Percentiles rank a stretch among this genome's conserved stretches.
These are phyloP conservation scores for Cosmopolites sordidus DNA, from an alignment of 2,888 invertebrate genomes.

Conservation along the genomic window DNA sequence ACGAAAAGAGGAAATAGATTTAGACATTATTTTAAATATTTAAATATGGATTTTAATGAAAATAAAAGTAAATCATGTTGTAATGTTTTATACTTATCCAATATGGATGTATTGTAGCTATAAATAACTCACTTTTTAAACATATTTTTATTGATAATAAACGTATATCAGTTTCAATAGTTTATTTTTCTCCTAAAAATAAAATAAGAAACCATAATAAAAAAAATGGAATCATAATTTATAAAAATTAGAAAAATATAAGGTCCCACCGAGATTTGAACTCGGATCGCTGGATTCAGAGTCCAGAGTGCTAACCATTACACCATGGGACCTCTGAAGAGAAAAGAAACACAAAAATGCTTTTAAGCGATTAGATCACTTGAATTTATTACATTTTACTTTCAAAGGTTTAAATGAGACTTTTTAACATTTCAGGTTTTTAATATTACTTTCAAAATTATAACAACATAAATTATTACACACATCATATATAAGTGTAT, in stretches of 20 bases:
- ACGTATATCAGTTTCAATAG: background rate
- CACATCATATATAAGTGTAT: too few species aligned
- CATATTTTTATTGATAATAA: slow-evolving; percentile 2
- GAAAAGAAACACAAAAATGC: too few species aligned
- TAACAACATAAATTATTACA: too few species aligned
- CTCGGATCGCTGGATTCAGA: slow-evolving; percentile 61
- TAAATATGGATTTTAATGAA: slow-evolving; percentile 27
- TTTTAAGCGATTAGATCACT: too few species aligned
- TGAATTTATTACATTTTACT: too few species aligned
- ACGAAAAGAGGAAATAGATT: slow-evolving; percentile 69
- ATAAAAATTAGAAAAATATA: background rate
- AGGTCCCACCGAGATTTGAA: slow-evolving; percentile 61
- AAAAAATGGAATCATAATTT: too few species aligned
- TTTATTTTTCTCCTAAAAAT: background rate
- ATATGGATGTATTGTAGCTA: too few species aligned
- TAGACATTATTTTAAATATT: slow-evolving; percentile 62
- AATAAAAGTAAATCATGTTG: slow-evolving; percentile 18
- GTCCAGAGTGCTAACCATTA: slow-evolving; percentile 64
- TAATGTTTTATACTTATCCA: background rate
- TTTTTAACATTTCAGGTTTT: too few species aligned
- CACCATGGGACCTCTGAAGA: slow-evolving; percentile 60
- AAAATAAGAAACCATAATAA: too few species aligned
- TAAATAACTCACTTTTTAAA: too few species aligned
- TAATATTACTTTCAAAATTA: too few species aligned
- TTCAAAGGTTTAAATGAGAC: too few species aligned